Evolutionary conservation across 2,888 invertebrate genomes (phyloP).

Genomic region (Ophion slaviceki): DNA sequence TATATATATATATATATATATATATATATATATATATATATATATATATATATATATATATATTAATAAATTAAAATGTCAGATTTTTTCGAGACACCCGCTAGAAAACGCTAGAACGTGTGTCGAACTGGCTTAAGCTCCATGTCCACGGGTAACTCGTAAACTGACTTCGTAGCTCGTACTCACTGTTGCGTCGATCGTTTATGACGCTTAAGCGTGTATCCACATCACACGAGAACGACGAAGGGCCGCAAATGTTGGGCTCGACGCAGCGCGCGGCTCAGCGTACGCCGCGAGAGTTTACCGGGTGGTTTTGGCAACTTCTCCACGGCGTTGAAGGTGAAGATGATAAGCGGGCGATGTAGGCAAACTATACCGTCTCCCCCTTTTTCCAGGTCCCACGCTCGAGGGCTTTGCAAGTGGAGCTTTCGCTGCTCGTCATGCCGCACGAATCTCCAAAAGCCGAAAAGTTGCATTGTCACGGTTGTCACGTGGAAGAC

Average conservation of each 20-base stretch:
- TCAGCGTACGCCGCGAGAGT: slow-evolving; percentile 25
- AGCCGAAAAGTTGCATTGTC: not conserved
- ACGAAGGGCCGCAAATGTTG: not conserved
- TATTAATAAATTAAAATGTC: not conserved
- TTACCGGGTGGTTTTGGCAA: slow-evolving; percentile 46
- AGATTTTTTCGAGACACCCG: slow-evolving; percentile 38
- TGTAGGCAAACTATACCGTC: slow-evolving; percentile 37
- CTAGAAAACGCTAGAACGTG: slow-evolving; percentile 57
- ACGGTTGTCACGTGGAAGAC: not conserved
- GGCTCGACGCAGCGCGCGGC: not conserved
- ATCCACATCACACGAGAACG: slow-evolving; percentile 29
- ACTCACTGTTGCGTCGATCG: slow-evolving; percentile 34
- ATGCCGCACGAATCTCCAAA: not conserved
- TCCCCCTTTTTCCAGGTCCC: not conserved
- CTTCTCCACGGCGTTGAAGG: slow-evolving; percentile 20
- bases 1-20: no score
- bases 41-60: no score
- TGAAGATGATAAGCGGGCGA: slow-evolving; percentile 48
- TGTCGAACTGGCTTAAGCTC: slow-evolving; percentile 34
- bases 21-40: no score
- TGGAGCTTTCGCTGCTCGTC: not conserved
- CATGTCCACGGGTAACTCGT: slow-evolving; percentile 27
- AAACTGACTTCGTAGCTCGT: slow-evolving; percentile 27
- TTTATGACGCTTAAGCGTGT: slow-evolving; percentile 41
- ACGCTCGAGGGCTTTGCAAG: not conserved